Percentiles rank a stretch among this genome's conserved stretches.
Evolutionary conservation across 2,797 vertebrate species (phyloP).

Genomic region (Coregonus ussuriensis): DNA sequence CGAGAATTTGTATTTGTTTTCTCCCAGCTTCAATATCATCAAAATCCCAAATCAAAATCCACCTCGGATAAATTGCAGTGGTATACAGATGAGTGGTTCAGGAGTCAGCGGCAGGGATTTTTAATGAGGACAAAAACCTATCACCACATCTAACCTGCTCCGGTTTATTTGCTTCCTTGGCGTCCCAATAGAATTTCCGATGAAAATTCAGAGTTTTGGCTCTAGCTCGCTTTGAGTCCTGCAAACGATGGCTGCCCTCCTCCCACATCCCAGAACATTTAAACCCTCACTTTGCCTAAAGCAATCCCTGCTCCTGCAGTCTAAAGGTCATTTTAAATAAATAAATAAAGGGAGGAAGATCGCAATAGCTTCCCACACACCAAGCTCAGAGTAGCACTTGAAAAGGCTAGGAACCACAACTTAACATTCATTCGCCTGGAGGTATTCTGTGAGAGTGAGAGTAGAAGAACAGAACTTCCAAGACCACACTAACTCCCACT

Average conservation of each 20-base stretch:
- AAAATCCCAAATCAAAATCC: constrained; percentile 71
- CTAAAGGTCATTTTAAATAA: constrained; percentile 78
- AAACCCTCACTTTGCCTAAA: constrained; percentile 72
- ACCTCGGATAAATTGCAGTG: constrained; percentile 58
- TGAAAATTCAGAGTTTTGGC: constrained; percentile 56
- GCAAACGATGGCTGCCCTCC: constrained; percentile 62
- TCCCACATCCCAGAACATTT: constrained; percentile 63
- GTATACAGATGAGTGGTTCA: constrained; percentile 74
- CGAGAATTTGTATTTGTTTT: constrained; percentile 17
- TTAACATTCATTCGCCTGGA: constrained; percentile 71
- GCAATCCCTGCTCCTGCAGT: constrained; percentile 62
- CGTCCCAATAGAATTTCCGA: constrained; percentile 60
- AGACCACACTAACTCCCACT: constrained; percentile 72
- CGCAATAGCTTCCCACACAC: constrained; percentile 70
- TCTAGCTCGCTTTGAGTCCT: constrained; percentile 58
- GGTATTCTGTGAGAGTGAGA: constrained; percentile 60
- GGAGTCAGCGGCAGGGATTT: constrained; percentile 70
- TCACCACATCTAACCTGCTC: constrained; percentile 76
- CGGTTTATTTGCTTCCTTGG: constrained; percentile 71
- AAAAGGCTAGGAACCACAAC: constrained; percentile 64
- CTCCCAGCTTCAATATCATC: constrained; percentile 60
- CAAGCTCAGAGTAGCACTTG: constrained; percentile 48
- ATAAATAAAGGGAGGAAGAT: constrained; percentile 70
- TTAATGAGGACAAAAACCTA: constrained; percentile 81
- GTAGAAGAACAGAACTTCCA: constrained; percentile 68